Conservation (phyloP, 2,113 vertebrate genomes). For the Ptilonorhynchus violaceus region DNA sequence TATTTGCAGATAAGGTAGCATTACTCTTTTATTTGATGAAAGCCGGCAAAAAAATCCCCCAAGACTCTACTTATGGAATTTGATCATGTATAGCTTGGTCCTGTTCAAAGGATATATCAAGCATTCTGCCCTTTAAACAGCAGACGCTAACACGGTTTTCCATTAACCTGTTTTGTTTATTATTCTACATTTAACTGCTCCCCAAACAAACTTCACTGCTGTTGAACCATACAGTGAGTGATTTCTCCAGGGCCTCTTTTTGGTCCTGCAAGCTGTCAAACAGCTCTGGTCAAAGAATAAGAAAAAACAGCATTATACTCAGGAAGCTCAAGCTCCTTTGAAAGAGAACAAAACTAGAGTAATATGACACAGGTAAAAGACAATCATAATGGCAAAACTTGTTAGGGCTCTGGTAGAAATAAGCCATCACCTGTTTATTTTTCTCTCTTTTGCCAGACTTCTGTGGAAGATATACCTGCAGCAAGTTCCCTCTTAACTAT, state of each 20-base stretch:
- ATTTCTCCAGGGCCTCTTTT: neutral
- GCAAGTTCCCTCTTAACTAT: neutral
- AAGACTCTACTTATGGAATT: neutral
- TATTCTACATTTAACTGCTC: neutral
- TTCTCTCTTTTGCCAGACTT: neutral
- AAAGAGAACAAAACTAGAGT: neutral
- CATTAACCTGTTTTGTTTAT: neutral
- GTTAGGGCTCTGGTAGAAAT: neutral
- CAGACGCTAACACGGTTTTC: neutral
- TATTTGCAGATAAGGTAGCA: neutral
- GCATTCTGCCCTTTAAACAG: neutral
- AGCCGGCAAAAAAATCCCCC: neutral
- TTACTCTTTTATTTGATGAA: neutral
- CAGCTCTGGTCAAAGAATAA: neutral
- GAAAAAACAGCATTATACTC: neutral
- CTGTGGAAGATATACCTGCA: neutral
- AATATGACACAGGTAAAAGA: neutral
- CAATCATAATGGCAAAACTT: neutral
- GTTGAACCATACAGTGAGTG: neutral
- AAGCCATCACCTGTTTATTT: neutral
- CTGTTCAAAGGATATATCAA: neutral
- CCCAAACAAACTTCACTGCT: neutral
- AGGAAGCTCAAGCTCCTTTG: neutral
- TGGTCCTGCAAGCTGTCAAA: neutral
- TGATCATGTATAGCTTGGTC: neutral